Conservation (phyloP, 2,113 vertebrate genomes). For the Crotalus viridis region DNA sequence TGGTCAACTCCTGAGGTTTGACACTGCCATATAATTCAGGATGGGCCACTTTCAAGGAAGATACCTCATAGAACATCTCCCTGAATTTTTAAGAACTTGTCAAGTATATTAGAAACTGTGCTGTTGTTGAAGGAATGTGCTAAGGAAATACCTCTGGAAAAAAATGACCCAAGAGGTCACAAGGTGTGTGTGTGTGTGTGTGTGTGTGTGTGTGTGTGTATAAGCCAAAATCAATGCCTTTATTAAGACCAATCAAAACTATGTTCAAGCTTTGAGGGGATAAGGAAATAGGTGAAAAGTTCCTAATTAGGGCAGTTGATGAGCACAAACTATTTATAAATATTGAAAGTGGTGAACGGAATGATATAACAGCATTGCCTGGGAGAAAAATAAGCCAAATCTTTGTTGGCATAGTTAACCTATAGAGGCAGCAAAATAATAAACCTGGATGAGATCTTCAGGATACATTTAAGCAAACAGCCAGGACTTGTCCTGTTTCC, state of each 20-base stretch:
- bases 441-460: neutral
- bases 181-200: no score
- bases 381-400: neutral
- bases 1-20: no score
- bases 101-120: no score
- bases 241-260: neutral
- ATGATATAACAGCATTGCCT: neutral
- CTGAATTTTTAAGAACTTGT: no score
- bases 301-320: neutral
- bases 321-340: neutral
- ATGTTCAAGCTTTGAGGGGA: neutral
- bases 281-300: neutral
- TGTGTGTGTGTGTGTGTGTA: no score
- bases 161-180: no score
- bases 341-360: neutral
- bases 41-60: no score
- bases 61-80: no score
- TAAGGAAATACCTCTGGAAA: no score
- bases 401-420: neutral
- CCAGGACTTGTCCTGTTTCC: neutral
- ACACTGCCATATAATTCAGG: no score
- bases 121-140: no score
- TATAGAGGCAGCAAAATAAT: neutral
- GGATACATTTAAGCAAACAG: neutral
- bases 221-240: neutral